Conservation (phyloP, 2,888 invertebrate species). For the Augiades crinisus region DNA sequence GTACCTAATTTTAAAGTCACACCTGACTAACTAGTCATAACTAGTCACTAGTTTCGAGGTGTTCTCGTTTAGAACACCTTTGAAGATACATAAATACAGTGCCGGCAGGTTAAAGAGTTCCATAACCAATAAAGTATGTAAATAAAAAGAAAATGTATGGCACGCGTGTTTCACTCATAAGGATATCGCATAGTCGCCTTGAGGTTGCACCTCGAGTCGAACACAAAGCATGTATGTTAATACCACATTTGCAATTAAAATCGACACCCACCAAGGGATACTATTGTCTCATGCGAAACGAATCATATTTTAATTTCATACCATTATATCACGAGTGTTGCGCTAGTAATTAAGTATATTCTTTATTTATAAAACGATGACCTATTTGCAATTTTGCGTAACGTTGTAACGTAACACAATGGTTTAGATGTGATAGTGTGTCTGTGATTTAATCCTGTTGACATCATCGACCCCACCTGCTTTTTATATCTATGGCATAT, state of each 20-base stretch:
- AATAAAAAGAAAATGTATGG: conserved; percentile 12
- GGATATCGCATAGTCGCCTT: conserved; percentile 59
- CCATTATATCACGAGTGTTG: conserved; percentile 14
- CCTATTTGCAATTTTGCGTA: conserved; percentile 1
- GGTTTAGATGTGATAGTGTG: no score
- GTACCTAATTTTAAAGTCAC: no score
- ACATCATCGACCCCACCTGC: no score
- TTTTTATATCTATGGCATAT: no score
- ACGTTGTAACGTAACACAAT: no score
- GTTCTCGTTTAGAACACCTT: no score
- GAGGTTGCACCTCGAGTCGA: conserved; percentile 62
- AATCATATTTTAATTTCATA: conserved; percentile 23
- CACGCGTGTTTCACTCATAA: conserved; percentile 50
- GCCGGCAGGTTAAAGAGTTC: no score
- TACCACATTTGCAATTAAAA: conserved; percentile 76
- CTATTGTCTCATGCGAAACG: conserved; percentile 66
- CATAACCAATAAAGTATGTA: no score
- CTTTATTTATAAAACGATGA: neutral
- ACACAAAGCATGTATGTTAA: conserved; percentile 77
- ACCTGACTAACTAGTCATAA: no score
- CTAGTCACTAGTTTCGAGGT: no score
- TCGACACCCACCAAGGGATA: conserved; percentile 68
- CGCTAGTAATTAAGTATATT: conserved; percentile 1
- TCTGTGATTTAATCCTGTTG: no score
- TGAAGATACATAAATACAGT: no score